Conservation (phyloP, 2,888 invertebrate genomes). For the Amblyjoppa proteus region DNA sequence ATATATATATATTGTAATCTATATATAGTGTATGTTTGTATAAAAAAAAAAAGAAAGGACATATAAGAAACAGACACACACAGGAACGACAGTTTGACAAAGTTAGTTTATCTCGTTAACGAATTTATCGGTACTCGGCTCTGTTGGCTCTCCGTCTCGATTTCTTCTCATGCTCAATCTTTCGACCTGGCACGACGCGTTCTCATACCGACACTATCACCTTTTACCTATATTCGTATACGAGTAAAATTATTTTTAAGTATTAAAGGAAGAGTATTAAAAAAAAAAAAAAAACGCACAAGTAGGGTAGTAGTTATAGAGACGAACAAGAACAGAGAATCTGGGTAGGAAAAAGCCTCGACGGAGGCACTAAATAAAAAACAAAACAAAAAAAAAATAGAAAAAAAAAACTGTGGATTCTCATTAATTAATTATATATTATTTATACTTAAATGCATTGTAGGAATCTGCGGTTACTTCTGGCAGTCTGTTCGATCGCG, state of each 20-base stretch:
- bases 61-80: conserved; percentile 68
- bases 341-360: conserved; percentile 42
- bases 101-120: conserved; percentile 44
- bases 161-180: conserved; percentile 20
- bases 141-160: conserved; percentile 28
- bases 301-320: conserved; percentile 35
- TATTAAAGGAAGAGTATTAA: conserved; percentile 59
- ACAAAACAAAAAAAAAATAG: not conserved
- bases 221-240: conserved; percentile 67
- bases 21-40: conserved; percentile 71
- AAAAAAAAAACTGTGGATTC: conserved; percentile 19
- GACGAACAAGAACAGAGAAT: conserved; percentile 51
- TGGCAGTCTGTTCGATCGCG: conserved; percentile 79
- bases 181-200: conserved; percentile 65
- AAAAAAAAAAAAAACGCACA: conserved; percentile 37
- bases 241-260: conserved; percentile 65
- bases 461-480: conserved; percentile 82
- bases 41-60: conserved; percentile 65
- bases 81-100: conserved; percentile 66
- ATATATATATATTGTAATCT: conserved; percentile 71
- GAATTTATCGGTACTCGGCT: conserved; percentile 59
- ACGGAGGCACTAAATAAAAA: conserved; percentile 39
- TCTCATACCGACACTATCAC: conserved; percentile 52
- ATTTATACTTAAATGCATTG: conserved; percentile 81
- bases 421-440: conserved; percentile 67